These are phyloP conservation scores for Tetrax tetrax DNA, from an alignment of 2,113 vertebrate species.

Conservation along the genomic window DNA sequence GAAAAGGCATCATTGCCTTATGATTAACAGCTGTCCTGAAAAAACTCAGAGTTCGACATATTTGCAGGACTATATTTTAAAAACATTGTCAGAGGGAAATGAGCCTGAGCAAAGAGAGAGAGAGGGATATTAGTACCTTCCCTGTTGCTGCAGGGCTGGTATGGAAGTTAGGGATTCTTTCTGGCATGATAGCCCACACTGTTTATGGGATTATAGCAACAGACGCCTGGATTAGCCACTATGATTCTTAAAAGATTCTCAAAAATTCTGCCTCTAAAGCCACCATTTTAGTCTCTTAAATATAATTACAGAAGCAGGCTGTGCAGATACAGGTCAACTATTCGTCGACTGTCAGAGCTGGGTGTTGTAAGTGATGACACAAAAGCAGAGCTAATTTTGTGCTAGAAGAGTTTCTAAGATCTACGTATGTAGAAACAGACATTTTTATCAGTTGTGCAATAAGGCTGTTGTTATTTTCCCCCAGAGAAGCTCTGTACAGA, in stretches of 20 bases:
- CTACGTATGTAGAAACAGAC: not conserved
- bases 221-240: not conserved
- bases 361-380: not conserved
- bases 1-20: not conserved
- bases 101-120: not conserved
- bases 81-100: not conserved
- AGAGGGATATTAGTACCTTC: not conserved
- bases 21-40: conserved; percentile 48
- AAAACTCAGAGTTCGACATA: conserved; percentile 10
- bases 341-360: not conserved
- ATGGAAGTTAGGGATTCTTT: conserved; percentile 28
- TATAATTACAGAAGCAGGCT: not conserved
- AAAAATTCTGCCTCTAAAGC: not conserved
- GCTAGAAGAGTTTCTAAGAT: not conserved
- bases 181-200: not conserved
- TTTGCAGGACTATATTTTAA: not conserved
- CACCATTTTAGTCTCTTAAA: not conserved
- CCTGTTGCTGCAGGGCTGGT: not conserved
- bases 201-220: not conserved
- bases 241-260: not conserved
- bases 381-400: conserved; percentile 16
- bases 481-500: not conserved
- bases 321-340: not conserved
- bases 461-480: not conserved
- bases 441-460: not conserved